phyloP scores from a whole-genome alignment of 1,140 invertebrate species.

The Mya arenaria region DNA sequence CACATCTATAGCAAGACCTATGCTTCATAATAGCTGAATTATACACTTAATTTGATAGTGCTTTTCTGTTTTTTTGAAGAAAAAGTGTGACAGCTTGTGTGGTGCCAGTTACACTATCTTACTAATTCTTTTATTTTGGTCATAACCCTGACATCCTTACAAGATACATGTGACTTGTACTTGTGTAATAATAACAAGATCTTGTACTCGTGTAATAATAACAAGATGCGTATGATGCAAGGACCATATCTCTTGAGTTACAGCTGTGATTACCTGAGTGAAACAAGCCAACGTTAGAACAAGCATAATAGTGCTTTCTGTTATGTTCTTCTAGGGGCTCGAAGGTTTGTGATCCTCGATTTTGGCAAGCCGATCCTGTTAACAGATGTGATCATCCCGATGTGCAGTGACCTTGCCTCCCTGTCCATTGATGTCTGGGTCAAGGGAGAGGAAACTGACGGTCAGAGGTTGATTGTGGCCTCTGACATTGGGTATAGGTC shows the following conservation, averaged over 20 bases:
- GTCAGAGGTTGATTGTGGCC: slow-evolving; percentile 91
- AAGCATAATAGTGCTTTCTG: too few relatives aligned
- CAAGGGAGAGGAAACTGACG: slow-evolving; percentile 90
- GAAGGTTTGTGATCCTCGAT: slow-evolving; percentile 93
- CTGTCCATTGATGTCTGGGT: slow-evolving; percentile 94
- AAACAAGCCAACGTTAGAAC: background rate
- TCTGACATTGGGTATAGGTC: slow-evolving; percentile 92
- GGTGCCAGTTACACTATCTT: too few relatives aligned
- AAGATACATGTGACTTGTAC: background rate
- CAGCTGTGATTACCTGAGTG: background rate
- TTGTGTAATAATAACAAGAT: background rate
- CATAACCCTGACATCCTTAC: background rate
- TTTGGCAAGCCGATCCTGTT: slow-evolving; percentile 92
- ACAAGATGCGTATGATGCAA: too few relatives aligned
- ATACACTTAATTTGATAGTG: too few relatives aligned
- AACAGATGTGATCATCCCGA: slow-evolving; percentile 93
- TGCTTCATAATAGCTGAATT: too few relatives aligned
- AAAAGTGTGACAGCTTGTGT: too few relatives aligned
- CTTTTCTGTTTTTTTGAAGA: too few relatives aligned
- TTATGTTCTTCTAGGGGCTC: slow-evolving; percentile 85
- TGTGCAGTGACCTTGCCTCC: slow-evolving; percentile 92
- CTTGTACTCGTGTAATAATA: background rate
- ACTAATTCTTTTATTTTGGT: too few relatives aligned
- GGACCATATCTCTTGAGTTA: background rate
- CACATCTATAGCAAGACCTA: too few relatives aligned